Evolutionary conservation across 53 echinoderm and acorn worm species (phyloP).

Genomic region (Paelopatides confundens): DNA sequence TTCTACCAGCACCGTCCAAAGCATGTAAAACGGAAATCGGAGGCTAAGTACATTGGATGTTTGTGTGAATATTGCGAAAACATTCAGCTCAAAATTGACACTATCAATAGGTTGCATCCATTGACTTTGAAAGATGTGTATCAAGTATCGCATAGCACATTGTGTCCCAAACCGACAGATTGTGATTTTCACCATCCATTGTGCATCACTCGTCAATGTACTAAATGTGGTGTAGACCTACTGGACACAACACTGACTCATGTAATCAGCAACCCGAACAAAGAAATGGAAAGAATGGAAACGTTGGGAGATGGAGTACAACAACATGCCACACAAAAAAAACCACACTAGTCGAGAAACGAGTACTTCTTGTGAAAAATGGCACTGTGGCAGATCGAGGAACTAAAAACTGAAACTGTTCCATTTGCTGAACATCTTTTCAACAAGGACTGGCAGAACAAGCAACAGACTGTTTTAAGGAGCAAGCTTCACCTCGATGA

Average conservation of each 20-base stretch:
- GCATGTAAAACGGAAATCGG: slow-evolving; percentile 47
- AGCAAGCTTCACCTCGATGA: slow-evolving; percentile 30
- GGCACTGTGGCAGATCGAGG: neutral
- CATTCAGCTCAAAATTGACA: slow-evolving; percentile 48
- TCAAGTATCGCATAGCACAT: neutral
- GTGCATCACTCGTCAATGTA: slow-evolving; percentile 54
- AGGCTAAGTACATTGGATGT: neutral
- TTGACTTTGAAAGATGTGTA: slow-evolving; percentile 52
- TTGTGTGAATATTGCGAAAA: neutral
- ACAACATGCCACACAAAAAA: slow-evolving; percentile 16
- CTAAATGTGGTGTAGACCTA: slow-evolving; percentile 40
- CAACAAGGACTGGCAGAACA: slow-evolving; percentile 64
- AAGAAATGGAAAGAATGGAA: slow-evolving; percentile 39
- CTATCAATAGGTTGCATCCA: slow-evolving; percentile 38
- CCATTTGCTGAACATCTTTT: slow-evolving; percentile 61
- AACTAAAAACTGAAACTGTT: slow-evolving; percentile 29
- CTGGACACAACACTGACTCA: neutral
- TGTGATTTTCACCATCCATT: slow-evolving; percentile 43
- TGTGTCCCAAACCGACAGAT: slow-evolving; percentile 42
- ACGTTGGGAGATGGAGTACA: slow-evolving; percentile 14
- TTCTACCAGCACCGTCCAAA: slow-evolving; percentile 65
- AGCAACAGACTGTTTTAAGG: slow-evolving; percentile 21
- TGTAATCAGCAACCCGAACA: neutral
- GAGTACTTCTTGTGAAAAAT: slow-evolving; percentile 5
- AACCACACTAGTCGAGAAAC: slow-evolving; percentile 31